These are phyloP conservation scores for Drosophila elegans DNA, from an alignment of 1,140 invertebrate species.

Conservation along the genomic window DNA sequence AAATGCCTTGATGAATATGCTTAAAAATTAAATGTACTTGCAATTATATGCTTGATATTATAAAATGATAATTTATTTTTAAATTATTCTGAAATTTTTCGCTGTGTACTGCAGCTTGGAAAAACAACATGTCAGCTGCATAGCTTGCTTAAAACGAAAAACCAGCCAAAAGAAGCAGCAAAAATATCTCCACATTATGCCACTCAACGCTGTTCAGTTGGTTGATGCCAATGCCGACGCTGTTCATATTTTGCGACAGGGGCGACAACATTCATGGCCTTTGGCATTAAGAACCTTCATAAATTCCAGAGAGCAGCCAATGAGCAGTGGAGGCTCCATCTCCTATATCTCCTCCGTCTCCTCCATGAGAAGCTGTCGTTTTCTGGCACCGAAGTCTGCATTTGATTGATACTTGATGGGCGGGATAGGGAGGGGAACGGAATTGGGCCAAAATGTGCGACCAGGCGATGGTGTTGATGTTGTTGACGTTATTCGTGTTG, in stretches of 20 bases:
- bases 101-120: conserved; percentile 1
- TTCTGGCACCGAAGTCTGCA: conserved; percentile 57
- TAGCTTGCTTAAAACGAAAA: conserved; percentile 39
- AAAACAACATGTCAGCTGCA: conserved; percentile 43
- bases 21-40: no score
- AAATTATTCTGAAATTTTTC: background rate
- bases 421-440: background rate
- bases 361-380: conserved; percentile 15
- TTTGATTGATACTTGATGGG: conserved; percentile 79
- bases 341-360: background rate
- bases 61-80: no score
- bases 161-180: conserved; percentile 26
- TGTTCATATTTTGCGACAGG: conserved; percentile 58
- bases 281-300: conserved; percentile 79
- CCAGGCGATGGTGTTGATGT: conserved; percentile 56
- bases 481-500: conserved; percentile 48
- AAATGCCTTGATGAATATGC: no score
- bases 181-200: conserved; percentile 56
- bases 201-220: conserved; percentile 40
- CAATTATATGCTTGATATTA: no score
- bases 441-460: conserved; percentile 38
- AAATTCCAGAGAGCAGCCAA: conserved; percentile 71
- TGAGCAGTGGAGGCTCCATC: conserved; percentile 25
- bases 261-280: conserved; percentile 79
- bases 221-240: conserved; percentile 39